Evolutionary conservation across 2,113 vertebrate species (phyloP).

Genomic region (Spermophilus dauricus): DNA sequence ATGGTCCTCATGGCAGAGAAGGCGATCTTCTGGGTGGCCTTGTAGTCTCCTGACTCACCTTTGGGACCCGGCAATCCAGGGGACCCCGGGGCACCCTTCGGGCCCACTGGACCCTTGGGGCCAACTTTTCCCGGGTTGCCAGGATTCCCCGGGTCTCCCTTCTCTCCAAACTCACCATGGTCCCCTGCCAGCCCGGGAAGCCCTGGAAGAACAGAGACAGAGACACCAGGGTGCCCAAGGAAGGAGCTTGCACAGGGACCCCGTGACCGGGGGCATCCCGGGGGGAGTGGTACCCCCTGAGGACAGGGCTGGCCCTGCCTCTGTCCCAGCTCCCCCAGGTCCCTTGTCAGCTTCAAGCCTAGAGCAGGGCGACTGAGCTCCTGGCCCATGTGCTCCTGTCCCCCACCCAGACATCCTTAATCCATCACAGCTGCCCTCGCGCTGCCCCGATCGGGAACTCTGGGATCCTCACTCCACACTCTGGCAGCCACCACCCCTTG

Average conservation of each 20-base stretch:
- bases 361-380: neutral
- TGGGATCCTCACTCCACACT: neutral
- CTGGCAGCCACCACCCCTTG: neutral
- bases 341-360: neutral
- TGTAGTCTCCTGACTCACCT: constrained; percentile 86
- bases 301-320: neutral
- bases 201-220: constrained; percentile 78
- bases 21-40: constrained; percentile 76
- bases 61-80: constrained; percentile 79
- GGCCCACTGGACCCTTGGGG: constrained; percentile 82
- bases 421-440: neutral
- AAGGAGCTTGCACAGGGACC: neutral
- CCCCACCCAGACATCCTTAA: neutral
- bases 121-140: constrained; percentile 90
- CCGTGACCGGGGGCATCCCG: rapidly evolving
- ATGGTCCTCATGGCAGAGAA: constrained; percentile 87
- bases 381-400: rapidly evolving
- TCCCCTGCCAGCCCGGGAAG: constrained; percentile 81
- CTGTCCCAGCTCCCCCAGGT: neutral
- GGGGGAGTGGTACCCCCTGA: neutral
- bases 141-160: constrained; percentile 81
- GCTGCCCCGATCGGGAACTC: neutral
- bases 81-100: constrained; percentile 73
- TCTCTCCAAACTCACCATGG: constrained; percentile 79
- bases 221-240: neutral